These are phyloP conservation scores for Chydorus sphaericus DNA, from an alignment of 2,888 invertebrate genomes.

Conservation along the genomic window DNA sequence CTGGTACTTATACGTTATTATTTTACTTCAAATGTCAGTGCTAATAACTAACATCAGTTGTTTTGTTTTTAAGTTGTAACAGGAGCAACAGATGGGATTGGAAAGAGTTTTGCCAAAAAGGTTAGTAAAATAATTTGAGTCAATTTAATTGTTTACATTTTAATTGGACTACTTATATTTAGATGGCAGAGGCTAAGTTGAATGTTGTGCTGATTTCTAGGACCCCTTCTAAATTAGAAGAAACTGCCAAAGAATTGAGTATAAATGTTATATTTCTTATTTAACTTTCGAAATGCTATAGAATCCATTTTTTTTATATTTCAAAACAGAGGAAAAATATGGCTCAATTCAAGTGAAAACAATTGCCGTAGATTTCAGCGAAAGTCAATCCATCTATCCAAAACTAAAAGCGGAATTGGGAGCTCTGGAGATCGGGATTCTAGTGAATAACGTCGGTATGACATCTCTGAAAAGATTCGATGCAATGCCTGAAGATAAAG, in stretches of 20 bases:
- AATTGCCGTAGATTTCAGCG: slow-evolving; percentile 66
- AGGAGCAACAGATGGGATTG: neutral
- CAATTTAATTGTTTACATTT: neutral
- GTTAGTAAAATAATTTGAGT: neutral
- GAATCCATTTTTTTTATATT: neutral
- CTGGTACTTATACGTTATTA: neutral
- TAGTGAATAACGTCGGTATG: slow-evolving; percentile 86
- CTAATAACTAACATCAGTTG: neutral
- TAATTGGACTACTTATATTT: neutral
- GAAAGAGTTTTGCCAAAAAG: neutral
- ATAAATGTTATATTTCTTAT: neutral
- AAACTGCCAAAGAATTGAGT: neutral
- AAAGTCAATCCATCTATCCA: slow-evolving; percentile 53
- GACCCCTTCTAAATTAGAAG: neutral
- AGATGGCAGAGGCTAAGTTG: neutral
- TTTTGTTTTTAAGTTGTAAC: neutral
- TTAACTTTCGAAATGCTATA: neutral
- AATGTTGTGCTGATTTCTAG: neutral
- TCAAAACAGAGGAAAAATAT: too few species aligned
- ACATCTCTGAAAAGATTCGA: too few species aligned
- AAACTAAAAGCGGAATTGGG: slow-evolving; percentile 48
- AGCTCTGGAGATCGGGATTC: slow-evolving; percentile 50
- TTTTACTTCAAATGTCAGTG: neutral
- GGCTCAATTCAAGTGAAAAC: slow-evolving; percentile 57
- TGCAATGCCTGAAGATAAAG: slow-evolving; percentile 35